A percentile compares a stretch with the other conserved stretches of the same genome.
These are phyloP conservation scores for Nomada hirtipes DNA, from an alignment of 2,888 invertebrate genomes.

Conservation along the genomic window DNA sequence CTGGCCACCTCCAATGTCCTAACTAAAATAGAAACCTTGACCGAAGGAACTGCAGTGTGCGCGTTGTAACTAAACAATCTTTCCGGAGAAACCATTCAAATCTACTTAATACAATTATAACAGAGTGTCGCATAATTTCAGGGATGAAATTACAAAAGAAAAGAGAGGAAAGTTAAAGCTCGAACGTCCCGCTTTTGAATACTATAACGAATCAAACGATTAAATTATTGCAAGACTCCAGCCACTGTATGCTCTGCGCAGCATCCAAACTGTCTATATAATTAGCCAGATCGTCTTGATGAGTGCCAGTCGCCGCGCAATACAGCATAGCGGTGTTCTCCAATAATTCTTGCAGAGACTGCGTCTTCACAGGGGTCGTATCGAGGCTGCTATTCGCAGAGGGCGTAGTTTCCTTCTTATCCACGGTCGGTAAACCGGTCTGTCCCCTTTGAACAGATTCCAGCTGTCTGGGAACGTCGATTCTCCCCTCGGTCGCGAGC, in stretches of 20 bases:
- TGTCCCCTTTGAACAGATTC: slow-evolving; percentile 27
- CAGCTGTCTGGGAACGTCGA: background rate
- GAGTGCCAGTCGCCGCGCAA: slow-evolving; percentile 79
- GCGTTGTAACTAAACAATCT: background rate
- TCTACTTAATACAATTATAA: background rate
- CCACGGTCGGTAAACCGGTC: background rate
- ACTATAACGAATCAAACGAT: slow-evolving; percentile 10
- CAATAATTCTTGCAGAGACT: slow-evolving; percentile 75
- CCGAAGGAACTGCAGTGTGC: background rate
- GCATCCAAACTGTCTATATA: slow-evolving; percentile 78
- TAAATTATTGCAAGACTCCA: slow-evolving; percentile 67
- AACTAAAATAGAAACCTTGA: slow-evolving; percentile 4
- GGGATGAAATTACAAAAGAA: background rate
- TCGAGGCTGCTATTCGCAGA: background rate
- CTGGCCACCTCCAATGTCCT: background rate
- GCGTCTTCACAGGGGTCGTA: background rate
- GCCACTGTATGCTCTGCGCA: slow-evolving; percentile 76
- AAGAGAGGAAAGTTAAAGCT: background rate
- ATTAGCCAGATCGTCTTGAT: slow-evolving; percentile 77
- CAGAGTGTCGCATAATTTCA: too few species aligned
- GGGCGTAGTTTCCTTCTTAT: slow-evolving; percentile 16
- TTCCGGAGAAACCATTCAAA: background rate
- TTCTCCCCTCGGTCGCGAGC: background rate
- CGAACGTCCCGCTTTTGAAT: background rate
- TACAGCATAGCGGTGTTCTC: slow-evolving; percentile 80